Evolutionary conservation across 2,113 vertebrate genomes (phyloP).

Genomic region (Podarcis muralis): DNA sequence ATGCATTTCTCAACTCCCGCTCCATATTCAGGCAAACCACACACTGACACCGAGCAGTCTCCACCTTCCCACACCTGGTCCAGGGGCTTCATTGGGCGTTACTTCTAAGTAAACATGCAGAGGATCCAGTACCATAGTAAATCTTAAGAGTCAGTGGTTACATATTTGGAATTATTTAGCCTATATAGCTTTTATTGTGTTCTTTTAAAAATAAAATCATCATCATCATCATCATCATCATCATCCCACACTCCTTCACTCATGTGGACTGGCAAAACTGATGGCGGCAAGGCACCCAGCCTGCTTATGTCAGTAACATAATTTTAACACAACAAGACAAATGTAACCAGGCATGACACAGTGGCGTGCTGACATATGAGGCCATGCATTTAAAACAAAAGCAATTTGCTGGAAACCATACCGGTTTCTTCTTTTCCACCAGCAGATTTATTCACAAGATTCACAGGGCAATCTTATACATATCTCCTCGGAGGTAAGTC

Average conservation of each 20-base stretch:
- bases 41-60: too few relatives aligned
- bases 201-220: conserved; percentile 23
- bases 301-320: conserved; percentile 66
- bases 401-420: conserved; percentile 47
- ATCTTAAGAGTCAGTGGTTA: neutral
- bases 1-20: too few relatives aligned
- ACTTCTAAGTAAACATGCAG: neutral
- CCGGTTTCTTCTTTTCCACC: conserved; percentile 14
- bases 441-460: conserved; percentile 46
- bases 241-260: conserved; percentile 43
- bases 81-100: neutral
- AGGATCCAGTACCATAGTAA: neutral
- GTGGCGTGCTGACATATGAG: conserved; percentile 43
- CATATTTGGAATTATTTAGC: neutral
- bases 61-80: neutral
- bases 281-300: conserved; percentile 54
- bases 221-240: too few relatives aligned
- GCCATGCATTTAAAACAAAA: conserved; percentile 52
- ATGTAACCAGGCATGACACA: conserved; percentile 66
- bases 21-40: too few relatives aligned
- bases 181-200: neutral
- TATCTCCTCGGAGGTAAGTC: neutral
- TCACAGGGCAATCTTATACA: neutral
- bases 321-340: conserved; percentile 74
- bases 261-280: conserved; percentile 53